Percentiles rank a stretch among this genome's conserved stretches.
Conservation (phyloP, 2,113 vertebrate genomes). For the Martes martes region DNA sequence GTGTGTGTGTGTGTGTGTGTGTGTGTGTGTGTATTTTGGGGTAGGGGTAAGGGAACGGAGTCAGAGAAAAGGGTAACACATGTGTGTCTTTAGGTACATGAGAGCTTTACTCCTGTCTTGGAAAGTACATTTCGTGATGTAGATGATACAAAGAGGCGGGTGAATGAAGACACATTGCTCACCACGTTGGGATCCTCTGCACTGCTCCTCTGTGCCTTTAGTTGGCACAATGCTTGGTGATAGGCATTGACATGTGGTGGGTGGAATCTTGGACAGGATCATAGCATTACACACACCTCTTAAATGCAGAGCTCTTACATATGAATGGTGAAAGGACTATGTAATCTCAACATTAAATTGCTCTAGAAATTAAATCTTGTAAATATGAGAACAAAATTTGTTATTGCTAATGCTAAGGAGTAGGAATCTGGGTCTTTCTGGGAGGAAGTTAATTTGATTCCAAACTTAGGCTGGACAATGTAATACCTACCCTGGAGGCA, state of each 20-base stretch:
- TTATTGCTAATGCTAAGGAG: neutral
- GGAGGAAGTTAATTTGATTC: neutral
- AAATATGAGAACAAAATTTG: neutral
- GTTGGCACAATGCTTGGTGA: neutral
- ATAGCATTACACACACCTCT: neutral
- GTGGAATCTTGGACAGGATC: neutral
- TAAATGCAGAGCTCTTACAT: neutral
- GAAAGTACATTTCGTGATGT: neutral
- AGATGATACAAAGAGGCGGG: neutral
- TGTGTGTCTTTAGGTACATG: rapidly evolving
- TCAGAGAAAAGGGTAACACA: rapidly evolving
- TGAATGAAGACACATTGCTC: too few species aligned
- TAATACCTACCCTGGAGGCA: neutral
- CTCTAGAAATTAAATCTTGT: neutral
- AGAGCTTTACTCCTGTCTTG: neutral
- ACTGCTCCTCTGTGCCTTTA: neutral
- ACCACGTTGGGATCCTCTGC: rapidly evolving
- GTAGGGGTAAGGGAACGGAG: too few species aligned
- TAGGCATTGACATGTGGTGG: too few species aligned
- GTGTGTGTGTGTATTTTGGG: neutral
- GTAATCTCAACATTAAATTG: neutral
- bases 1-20: neutral
- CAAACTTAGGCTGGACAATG: neutral
- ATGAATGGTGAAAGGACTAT: neutral
- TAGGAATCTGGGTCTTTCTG: neutral